Percentiles rank a stretch among this genome's conserved stretches.
These are phyloP conservation scores for Palloptera scutellata DNA, from an alignment of 2,888 invertebrate genomes.

Conservation along the genomic window DNA sequence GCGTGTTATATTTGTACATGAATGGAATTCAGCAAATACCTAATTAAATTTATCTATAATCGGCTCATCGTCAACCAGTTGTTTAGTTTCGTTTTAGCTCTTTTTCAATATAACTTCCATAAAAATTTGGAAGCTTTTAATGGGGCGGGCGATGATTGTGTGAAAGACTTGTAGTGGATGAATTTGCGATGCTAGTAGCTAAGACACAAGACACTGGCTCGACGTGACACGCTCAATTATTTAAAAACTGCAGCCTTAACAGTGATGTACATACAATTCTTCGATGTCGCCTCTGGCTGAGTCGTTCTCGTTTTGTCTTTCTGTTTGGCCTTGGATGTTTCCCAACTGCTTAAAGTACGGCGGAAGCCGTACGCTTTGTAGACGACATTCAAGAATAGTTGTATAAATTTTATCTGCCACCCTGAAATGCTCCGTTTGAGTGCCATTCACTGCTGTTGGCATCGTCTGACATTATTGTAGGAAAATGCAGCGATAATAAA, in stretches of 20 bases:
- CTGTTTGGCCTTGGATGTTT: slow-evolving; percentile 30
- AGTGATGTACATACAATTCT: slow-evolving; percentile 26
- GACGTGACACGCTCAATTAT: neutral
- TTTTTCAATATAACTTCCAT: slow-evolving; percentile 18
- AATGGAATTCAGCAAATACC: slow-evolving; percentile 21
- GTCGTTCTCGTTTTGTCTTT: slow-evolving; percentile 20
- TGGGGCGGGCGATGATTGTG: slow-evolving; percentile 4
- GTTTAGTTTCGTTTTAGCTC: slow-evolving; percentile 17
- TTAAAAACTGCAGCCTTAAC: slow-evolving; percentile 17
- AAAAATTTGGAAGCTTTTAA: slow-evolving; percentile 11
- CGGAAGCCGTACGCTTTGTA: slow-evolving; percentile 31
- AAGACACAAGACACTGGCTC: neutral
- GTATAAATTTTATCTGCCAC: slow-evolving; percentile 23
- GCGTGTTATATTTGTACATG: no score
- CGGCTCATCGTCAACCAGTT: slow-evolving; percentile 15
- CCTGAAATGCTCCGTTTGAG: slow-evolving; percentile 27
- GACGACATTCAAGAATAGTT: slow-evolving; percentile 31
- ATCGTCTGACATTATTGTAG: no score
- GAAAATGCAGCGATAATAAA: no score
- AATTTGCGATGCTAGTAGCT: slow-evolving; percentile 8
- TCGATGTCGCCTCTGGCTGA: slow-evolving; percentile 19
- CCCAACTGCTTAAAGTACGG: slow-evolving; percentile 30
- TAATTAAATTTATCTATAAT: slow-evolving; percentile 24
- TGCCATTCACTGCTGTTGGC: slow-evolving; percentile 15
- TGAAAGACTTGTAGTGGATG: neutral